Conservation (phyloP, 2,888 invertebrate species). For the Ganaspis brasiliensis region DNA sequence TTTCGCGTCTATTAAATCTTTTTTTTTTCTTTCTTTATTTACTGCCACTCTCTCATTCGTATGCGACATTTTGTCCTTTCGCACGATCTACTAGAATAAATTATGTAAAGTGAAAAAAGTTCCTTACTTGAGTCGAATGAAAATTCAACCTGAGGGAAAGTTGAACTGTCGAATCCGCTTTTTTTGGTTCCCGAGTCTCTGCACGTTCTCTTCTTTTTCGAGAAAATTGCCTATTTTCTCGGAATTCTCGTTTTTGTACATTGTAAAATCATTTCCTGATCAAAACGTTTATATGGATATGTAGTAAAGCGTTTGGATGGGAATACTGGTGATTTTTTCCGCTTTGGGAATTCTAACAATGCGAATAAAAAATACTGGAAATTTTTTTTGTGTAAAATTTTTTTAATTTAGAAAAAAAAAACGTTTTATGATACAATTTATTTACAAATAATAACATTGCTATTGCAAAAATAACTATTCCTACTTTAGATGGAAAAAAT, state of each 20-base stretch:
- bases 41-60: slow-evolving; percentile 19
- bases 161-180: slow-evolving; percentile 16
- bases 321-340: not conserved
- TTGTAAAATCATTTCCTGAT: slow-evolving; percentile 1
- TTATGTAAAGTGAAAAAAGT: slow-evolving; percentile 37
- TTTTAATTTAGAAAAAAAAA: too few species aligned
- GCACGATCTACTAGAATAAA: slow-evolving; percentile 17
- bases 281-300: not conserved
- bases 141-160: slow-evolving; percentile 18
- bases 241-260: not conserved
- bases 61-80: slow-evolving; percentile 21
- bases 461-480: too few species aligned
- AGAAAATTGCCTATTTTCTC: slow-evolving; percentile 21
- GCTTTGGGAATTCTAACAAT: not conserved
- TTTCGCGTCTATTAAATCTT: slow-evolving; percentile 35
- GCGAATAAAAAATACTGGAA: not conserved
- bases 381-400: too few species aligned
- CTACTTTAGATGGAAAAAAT: too few species aligned
- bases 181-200: not conserved
- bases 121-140: slow-evolving; percentile 30
- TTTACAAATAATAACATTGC: too few species aligned
- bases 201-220: not conserved
- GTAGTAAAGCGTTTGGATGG: not conserved
- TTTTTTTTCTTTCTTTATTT: slow-evolving; percentile 10
- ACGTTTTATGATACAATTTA: too few species aligned